Evolutionary conservation across 2,113 vertebrate species (phyloP), one percentile per base, ranked within the genome.

Genomic region (Oncorhynchus kisutch): DNA sequence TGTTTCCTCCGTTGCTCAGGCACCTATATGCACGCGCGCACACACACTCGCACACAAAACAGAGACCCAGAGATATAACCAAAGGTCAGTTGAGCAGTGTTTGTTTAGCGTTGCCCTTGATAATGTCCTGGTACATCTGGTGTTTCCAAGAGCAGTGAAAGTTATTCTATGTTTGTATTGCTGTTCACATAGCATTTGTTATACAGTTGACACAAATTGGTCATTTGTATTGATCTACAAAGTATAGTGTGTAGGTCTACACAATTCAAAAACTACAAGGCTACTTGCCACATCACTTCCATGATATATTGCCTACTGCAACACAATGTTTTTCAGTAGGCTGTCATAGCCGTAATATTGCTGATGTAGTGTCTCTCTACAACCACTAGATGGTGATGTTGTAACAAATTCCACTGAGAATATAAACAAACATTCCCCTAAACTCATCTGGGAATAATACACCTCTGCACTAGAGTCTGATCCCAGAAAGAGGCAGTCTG

Each of bases 311-410:
- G 39, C 39, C 39, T 45, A 45, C 4, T 18, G 12, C 16, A 54
- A 54, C 51, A 14, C 8, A 45, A 54, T 18, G 51, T 54, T 14
- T 54, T 54, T 54, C 51, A 62, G 5, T 62, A 62, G 24, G n/a
- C 59, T 62, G 13, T 22, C 59, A 62, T 62, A 22, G n/a, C n/a
- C 2, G 7, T 7, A 8, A 22, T 62, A 62, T 2, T 0, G 20
- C 59, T 62, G n/a, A 7, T 80, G 78, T 83, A 31, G 13, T 85
- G 79, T n/a, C 12, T 67, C 20, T 11, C 1, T 2, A 49, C 0
- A 7, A 4, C 77, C 88, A 84, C n/a, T 12, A 85, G 84, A 59
- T 62, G 79, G 75, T 73, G 77, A 65, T 79, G 24, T 84, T 77
- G 60, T 48, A 5, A 67, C 69, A 75, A 54, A 8, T 70, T 24